Evolutionary conservation across 64 coral and sea anemone species (phyloP), one percentile per base, ranked within the genome.

Genomic region (Orbicella faveolata): DNA sequence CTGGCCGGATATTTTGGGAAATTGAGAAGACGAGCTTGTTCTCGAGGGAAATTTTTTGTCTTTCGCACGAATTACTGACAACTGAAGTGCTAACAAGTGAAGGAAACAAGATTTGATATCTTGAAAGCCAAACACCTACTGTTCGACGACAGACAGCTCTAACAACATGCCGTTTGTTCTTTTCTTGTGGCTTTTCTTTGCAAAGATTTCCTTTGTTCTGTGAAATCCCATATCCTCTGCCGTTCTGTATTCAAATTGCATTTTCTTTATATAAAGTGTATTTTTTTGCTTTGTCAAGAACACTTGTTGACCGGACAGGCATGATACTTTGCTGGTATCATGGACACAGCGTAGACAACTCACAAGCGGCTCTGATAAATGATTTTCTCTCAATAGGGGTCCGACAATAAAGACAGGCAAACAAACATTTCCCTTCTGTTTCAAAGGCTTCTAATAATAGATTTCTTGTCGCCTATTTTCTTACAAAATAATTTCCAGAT

Each of bases 1-100:
- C 21, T 66, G 19, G 34, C 82, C 63, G 82, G 82, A 85, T 72
- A 65, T 85, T 39, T 44, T 5, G 36, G 63, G 63, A 85, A 72
- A 73, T n/a, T 41, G 39, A 52, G 36, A 72, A 73, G 12, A 85
- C 82, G 21, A 25, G 41, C 0, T 85, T 67, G 41, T 70, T 72
- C 23, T 36, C 9, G 61, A 83, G 16, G 33, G 23, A 3, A 21
- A 34, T 2, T 23, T 2, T 33, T 14, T 48, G 64, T 85, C n/a
- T 73, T 73, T 11, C 23, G 48, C 5, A 21, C 1, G 7, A 70
- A 65, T 37, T 85, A 25, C 63, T n/a, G 82, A 26, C 20, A 79
- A 59, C 14, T 14, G 14, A 72, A 84, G 34, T 84, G 61, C 68
- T 52, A 85, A 52, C 37, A 85, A 48, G 21, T 59, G 23, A 19